phyloP scores from a whole-genome alignment of 2,888 invertebrate genomes.

The Cosmopolites sordidus region DNA sequence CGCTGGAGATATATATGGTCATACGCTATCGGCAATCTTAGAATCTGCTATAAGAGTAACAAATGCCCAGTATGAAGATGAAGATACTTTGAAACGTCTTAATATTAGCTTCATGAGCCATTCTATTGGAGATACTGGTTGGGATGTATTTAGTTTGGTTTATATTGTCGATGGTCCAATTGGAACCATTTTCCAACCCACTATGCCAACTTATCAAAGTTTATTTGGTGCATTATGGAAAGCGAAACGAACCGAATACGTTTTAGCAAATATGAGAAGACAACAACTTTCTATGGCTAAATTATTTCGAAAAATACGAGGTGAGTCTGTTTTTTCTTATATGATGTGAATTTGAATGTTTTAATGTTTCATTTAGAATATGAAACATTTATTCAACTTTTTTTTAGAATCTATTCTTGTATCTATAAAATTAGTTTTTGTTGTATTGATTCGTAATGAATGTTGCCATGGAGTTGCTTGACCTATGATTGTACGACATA shows the following conservation, averaged over 20 bases:
- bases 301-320: constrained; percentile 63
- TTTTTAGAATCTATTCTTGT: too few relatives aligned
- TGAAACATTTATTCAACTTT: too few relatives aligned
- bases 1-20: constrained; percentile 79
- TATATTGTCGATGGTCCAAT: constrained; percentile 87
- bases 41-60: constrained; percentile 86
- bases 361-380: too few relatives aligned
- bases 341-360: too few relatives aligned
- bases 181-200: constrained; percentile 74
- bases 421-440: too few relatives aligned
- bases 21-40: constrained; percentile 80
- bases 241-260: constrained; percentile 84
- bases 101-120: constrained; percentile 61
- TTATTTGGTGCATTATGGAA: constrained; percentile 87
- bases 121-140: constrained; percentile 65
- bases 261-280: constrained; percentile 77
- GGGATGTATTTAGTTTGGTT: constrained; percentile 79
- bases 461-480: too few relatives aligned
- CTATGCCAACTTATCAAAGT: constrained; percentile 72
- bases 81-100: constrained; percentile 81
- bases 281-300: constrained; percentile 74
- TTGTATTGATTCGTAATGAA: too few relatives aligned
- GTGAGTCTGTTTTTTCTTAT: too few relatives aligned
- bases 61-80: constrained; percentile 90
- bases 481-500: too few relatives aligned